phyloP scores from a whole-genome alignment of 2,113 vertebrate species.

The Alosa alosa region DNA sequence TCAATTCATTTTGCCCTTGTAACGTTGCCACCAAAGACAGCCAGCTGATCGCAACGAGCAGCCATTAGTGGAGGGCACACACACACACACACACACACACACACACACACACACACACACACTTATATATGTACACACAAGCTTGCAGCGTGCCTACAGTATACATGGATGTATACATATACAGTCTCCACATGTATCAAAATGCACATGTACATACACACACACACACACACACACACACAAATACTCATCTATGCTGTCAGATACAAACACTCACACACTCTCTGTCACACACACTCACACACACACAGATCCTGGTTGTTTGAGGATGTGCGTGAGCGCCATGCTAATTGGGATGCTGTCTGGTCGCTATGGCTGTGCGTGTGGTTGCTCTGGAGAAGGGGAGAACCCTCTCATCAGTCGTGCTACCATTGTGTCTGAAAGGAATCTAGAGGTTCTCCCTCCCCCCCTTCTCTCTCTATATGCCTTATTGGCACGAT shows the following conservation, averaged over 20 bases:
- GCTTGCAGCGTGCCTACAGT: not conserved
- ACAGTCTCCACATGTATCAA: not conserved
- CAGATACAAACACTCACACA: not conserved
- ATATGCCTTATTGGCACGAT: no score
- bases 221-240: not conserved
- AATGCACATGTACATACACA: not conserved
- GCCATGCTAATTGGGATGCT: not conserved
- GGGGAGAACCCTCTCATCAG: not conserved
- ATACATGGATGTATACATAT: not conserved
- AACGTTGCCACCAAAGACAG: not conserved
- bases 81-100: not conserved
- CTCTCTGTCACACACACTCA: not conserved
- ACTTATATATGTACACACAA: not conserved
- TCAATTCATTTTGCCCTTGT: not conserved
- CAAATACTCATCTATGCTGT: no score
- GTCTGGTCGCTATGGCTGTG: constrained; percentile 28
- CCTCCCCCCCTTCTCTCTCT: not conserved
- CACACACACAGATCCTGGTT: not conserved
- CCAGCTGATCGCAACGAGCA: not conserved
- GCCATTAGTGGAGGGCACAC: not conserved
- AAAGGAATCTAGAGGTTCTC: not conserved
- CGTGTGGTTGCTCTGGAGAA: constrained; percentile 31
- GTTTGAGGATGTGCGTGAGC: not conserved
- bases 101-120: not conserved
- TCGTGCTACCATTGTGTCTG: not conserved